phyloP scores from a whole-genome alignment of 1,140 invertebrate genomes.

The Anastrepha obliqua region DNA sequence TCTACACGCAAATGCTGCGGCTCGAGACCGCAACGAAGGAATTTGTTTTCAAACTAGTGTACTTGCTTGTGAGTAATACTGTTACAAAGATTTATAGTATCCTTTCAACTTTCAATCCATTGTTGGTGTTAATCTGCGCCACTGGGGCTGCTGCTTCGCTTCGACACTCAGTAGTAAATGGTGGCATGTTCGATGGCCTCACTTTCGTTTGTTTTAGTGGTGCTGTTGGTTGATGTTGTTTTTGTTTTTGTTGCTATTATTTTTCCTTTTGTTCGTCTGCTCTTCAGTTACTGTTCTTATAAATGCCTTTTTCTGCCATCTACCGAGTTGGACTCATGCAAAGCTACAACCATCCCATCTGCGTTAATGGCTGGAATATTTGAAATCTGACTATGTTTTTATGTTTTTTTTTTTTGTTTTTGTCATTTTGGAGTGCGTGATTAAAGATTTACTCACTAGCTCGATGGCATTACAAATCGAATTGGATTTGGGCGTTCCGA shows the following conservation, averaged over 20 bases:
- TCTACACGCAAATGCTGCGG: background rate
- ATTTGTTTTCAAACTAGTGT: background rate
- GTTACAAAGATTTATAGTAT: conserved; percentile 34
- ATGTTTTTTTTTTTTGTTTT: background rate
- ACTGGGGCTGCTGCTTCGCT: background rate
- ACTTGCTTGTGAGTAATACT: background rate
- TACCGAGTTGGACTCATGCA: conserved; percentile 15
- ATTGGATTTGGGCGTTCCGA: background rate
- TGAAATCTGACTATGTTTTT: conserved; percentile 26
- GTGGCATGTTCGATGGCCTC: background rate
- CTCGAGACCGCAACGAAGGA: background rate
- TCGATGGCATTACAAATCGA: background rate
- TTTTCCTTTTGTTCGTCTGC: background rate
- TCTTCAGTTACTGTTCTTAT: background rate
- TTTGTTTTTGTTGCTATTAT: background rate
- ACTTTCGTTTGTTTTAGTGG: background rate
- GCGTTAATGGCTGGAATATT: background rate
- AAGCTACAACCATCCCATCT: background rate
- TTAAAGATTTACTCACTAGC: conserved; percentile 30
- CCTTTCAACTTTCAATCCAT: conserved; percentile 38
- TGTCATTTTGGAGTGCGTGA: background rate
- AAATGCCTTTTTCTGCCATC: background rate
- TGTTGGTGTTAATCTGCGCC: background rate
- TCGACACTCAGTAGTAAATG: background rate
- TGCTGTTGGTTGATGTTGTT: background rate